phyloP scores from a whole-genome alignment of 1,140 invertebrate genomes.

The Diachasma alloeum region DNA sequence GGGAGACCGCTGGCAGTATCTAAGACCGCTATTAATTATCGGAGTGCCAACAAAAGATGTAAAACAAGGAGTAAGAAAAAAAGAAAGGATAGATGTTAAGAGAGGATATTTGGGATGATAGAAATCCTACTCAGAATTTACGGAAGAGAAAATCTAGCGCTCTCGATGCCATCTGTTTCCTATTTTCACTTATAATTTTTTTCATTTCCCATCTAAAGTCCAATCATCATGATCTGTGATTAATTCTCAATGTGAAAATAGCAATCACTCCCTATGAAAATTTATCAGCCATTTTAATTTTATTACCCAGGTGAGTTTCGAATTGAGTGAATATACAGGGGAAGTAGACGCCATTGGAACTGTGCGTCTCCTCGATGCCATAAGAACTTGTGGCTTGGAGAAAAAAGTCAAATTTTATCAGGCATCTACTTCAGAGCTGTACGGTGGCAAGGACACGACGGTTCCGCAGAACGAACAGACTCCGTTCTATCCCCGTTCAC shows the following conservation, averaged over 20 bases:
- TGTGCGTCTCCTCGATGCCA: slow-evolving; percentile 92
- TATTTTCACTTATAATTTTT: no score
- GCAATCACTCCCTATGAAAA: slow-evolving; percentile 2
- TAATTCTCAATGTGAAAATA: background rate
- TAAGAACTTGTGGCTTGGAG: slow-evolving; percentile 89
- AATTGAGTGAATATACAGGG: slow-evolving; percentile 98
- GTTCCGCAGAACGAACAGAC: slow-evolving; percentile 98
- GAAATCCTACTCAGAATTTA: no score
- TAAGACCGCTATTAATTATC: no score
- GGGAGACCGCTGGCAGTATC: no score
- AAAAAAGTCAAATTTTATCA: slow-evolving; percentile 94
- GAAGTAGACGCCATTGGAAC: slow-evolving; percentile 99
- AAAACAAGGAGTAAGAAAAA: no score
- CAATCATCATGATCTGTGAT: background rate
- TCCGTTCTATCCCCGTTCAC: slow-evolving; percentile 99
- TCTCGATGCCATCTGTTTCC: no score
- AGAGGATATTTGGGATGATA: no score
- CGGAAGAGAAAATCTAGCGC: no score
- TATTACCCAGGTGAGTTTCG: slow-evolving; percentile 83
- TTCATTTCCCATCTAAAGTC: no score
- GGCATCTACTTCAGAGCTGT: slow-evolving; percentile 98
- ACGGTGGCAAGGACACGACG: slow-evolving; percentile 92
- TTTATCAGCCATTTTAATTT: background rate
- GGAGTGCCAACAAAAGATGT: no score
- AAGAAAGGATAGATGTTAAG: no score